These are phyloP conservation scores for Ormyrus thymus DNA, from an alignment of 2,888 invertebrate species.

Conservation along the genomic window DNA sequence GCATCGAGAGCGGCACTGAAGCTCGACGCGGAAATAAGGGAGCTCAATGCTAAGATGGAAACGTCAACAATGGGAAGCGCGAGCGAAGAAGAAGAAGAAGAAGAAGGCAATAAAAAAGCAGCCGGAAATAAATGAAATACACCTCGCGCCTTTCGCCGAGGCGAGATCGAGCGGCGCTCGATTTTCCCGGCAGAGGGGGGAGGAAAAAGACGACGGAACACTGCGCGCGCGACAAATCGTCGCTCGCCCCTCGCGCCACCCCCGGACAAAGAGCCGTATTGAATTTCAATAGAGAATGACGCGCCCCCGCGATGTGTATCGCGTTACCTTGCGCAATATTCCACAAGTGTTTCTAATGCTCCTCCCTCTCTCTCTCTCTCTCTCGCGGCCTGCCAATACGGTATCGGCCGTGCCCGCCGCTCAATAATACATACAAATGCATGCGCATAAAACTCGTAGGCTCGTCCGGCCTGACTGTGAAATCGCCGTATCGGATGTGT, in stretches of 20 bases:
- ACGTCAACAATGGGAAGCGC: too few species aligned
- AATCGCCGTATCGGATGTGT: too few species aligned
- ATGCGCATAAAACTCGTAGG: too few species aligned
- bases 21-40: too few species aligned
- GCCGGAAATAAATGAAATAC: conserved; percentile 34
- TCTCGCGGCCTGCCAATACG: neutral
- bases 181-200: too few species aligned
- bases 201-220: neutral
- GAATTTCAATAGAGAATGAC: conserved; percentile 48
- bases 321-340: conserved; percentile 23
- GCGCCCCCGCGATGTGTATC: conserved; percentile 19
- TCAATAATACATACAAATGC: too few species aligned
- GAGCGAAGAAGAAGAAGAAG: too few species aligned
- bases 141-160: neutral
- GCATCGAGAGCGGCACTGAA: too few species aligned
- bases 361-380: neutral
- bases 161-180: neutral
- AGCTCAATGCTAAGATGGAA: too few species aligned
- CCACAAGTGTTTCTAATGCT: conserved; percentile 38
- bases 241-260: neutral
- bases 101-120: neutral
- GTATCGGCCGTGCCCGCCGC: too few species aligned
- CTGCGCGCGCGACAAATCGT: conserved; percentile 17
- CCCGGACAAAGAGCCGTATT: conserved; percentile 27
- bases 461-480: too few species aligned